phyloP scores from a whole-genome alignment of 2,888 invertebrate genomes.

The Monochamus alternatus region DNA sequence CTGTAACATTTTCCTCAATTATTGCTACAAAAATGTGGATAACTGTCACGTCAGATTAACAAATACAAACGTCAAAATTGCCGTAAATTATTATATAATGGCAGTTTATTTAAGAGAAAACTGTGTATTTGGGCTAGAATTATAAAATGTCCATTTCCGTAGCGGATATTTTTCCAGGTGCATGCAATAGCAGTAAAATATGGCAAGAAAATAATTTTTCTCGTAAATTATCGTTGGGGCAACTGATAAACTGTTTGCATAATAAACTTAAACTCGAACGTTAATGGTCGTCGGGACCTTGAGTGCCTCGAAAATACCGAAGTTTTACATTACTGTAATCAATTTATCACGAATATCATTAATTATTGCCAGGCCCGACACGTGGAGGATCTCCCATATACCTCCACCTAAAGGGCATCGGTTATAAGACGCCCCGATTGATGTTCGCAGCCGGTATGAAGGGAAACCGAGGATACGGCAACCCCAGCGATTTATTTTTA shows the following conservation, averaged over 20 bases:
- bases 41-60: no score
- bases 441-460: constrained; percentile 1
- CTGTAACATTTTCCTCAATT: no score
- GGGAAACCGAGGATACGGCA: not conserved
- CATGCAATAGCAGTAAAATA: not conserved
- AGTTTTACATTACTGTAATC: constrained; percentile 38
- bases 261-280: constrained; percentile 27
- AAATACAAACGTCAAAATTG: no score
- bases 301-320: constrained; percentile 34
- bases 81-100: no score
- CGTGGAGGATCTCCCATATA: constrained; percentile 36
- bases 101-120: no score
- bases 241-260: constrained; percentile 13
- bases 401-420: constrained; percentile 26
- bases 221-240: not conserved
- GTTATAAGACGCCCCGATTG: constrained; percentile 20
- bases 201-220: constrained; percentile 5
- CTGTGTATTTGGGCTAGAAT: no score
- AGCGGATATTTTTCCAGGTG: no score
- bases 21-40: no score
- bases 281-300: constrained; percentile 33
- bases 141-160: no score
- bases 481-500: not conserved
- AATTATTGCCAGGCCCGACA: constrained; percentile 31
- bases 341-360: constrained; percentile 39